These are phyloP conservation scores for Lithobates sylvaticus DNA, from an alignment of 2,797 vertebrate species.

Conservation along the genomic window DNA sequence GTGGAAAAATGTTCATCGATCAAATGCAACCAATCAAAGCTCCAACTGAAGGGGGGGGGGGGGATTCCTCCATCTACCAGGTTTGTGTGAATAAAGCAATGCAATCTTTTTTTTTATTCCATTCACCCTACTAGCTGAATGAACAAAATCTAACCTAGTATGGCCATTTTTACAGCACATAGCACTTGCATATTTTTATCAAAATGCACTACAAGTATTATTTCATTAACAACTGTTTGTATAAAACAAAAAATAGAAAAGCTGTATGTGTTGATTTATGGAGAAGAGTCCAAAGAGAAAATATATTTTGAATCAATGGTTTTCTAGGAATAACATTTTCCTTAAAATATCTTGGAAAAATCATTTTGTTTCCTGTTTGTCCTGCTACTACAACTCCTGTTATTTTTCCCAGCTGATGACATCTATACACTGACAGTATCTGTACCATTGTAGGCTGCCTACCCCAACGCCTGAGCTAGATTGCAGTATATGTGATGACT, in stretches of 20 bases:
- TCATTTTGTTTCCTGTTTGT: not conserved
- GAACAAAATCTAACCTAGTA: too few species aligned
- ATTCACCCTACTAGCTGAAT: too few species aligned
- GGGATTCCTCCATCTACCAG: too few species aligned
- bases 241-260: not conserved
- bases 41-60: too few species aligned
- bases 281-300: not conserved
- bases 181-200: too few species aligned
- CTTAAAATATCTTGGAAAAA: not conserved
- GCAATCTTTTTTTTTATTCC: too few species aligned
- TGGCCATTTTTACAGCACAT: too few species aligned
- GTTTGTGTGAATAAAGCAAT: too few species aligned
- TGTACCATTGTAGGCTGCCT: constrained; percentile 12
- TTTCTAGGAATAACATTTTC: not conserved
- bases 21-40: too few species aligned
- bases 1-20: too few species aligned
- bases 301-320: not conserved
- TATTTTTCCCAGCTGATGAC: constrained; percentile 21
- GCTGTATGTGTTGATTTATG: too few species aligned
- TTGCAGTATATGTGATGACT: constrained; percentile 51
- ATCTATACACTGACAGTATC: constrained; percentile 32
- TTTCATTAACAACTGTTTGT: not conserved
- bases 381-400: constrained; percentile 22
- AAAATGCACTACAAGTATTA: not conserved
- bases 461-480: constrained; percentile 30